A percentile compares a stretch with the other conserved stretches of the same genome.
Evolutionary conservation across 1,140 invertebrate genomes (phyloP).

Genomic region (Micrasema longulum): DNA sequence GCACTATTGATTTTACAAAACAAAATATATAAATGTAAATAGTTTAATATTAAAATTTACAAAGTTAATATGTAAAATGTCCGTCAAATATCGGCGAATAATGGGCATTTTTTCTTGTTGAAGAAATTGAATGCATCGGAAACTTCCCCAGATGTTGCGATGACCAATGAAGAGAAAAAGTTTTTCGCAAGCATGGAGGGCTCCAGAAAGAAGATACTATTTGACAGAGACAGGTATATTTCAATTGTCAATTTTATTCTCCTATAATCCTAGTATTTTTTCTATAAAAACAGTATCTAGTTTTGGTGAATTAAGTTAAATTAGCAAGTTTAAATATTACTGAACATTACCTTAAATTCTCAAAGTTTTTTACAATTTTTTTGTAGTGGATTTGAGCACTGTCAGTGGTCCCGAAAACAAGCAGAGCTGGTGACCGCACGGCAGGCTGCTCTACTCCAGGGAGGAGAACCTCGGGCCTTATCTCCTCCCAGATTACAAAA

Average conservation of each 20-base stretch:
- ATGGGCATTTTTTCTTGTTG: too few species aligned
- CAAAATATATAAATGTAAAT: too few species aligned
- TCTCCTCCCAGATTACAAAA: conserved; percentile 81
- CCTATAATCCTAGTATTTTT: too few species aligned
- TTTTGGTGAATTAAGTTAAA: too few species aligned
- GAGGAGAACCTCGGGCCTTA: conserved; percentile 83
- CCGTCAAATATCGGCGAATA: too few species aligned
- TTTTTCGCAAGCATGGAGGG: conserved; percentile 54
- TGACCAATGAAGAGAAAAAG: conserved; percentile 45
- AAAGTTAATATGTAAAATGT: too few species aligned
- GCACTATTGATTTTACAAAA: too few species aligned
- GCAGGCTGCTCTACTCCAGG: conserved; percentile 83
- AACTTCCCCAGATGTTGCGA: conserved; percentile 33
- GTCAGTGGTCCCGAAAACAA: conserved; percentile 85
- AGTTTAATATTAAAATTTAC: too few species aligned
- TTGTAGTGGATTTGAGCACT: conserved; percentile 64
- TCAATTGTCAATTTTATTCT: too few species aligned
- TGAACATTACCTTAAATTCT: too few species aligned
- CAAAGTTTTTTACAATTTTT: background rate
- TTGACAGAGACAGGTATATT: conserved; percentile 65
- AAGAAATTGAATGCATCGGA: conserved; percentile 55
- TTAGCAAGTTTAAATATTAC: too few species aligned
- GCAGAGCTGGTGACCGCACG: conserved; percentile 89
- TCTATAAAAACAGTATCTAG: too few species aligned
- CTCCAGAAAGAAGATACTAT: conserved; percentile 61